Base-by-base conservation (phyloP, 2,113 vertebrate genomes). In the Python bivittatus region DNA sequence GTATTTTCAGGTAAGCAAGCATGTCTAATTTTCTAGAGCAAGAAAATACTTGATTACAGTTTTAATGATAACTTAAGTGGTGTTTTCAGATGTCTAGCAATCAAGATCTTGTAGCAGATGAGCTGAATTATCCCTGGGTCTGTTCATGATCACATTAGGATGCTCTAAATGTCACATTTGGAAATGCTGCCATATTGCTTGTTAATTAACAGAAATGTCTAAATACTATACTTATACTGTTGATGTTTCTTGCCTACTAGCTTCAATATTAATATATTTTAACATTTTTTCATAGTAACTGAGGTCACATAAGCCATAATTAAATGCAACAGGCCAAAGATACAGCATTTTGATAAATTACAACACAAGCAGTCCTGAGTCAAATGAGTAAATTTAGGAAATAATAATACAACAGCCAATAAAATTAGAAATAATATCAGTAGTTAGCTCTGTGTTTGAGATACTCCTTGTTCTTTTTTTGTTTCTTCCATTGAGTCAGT, bases 151-250 rank as follows among this genome's bases (percentile, higher is more conserved):
- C 96, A 95, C 95, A 96, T 97, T 96, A 97, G 84, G 88, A 93
- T 96, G 68, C 94, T 97, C 96, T 95, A 97, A 97, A 97, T 97
- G 95, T 97, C 96, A 96, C 95, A 95, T 93, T 97, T 97, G 88
- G 94, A 97, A 97, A 95, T 96, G 94, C 95, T 94, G 90, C 91
- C 93, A 96, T 93, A 93, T 96, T 92, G 91, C 94, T 96, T 89
- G 93, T 95, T 97, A 97, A 97, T 97, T 96, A 96, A 94, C 96
- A 96, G n/a, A 95, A 96, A 97, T 97, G 96, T 96, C 94, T 96
- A 95, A 95, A 94, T 94, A 92, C 95, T 93, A 86, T 95, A 92
- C 93, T 97, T 96, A 94, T 0, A 68, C 90, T 93, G 94, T 92
- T 95, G 56, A 91, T 95, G 92, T 96, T 93, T 96, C 72, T 93